phyloP scores from a whole-genome alignment of 35 echinoderm and acorn worm genomes.

The Lytechinus variegatus region DNA sequence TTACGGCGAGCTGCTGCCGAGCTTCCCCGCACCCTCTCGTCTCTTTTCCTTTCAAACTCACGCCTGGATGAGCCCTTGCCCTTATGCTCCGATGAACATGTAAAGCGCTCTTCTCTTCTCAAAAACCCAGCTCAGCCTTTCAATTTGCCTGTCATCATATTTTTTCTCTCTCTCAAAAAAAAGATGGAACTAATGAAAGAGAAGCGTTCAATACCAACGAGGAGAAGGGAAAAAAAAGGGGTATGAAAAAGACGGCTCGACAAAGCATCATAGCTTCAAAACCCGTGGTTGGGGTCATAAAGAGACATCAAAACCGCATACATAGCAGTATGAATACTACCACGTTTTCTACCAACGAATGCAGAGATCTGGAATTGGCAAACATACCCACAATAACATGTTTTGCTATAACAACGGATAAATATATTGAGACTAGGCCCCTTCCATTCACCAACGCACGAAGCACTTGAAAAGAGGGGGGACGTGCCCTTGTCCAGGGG shows the following conservation, averaged over 20 bases:
- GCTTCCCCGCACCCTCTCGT: not conserved
- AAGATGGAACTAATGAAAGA: not conserved
- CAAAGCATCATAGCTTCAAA: not conserved
- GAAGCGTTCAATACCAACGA: not conserved
- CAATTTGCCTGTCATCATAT: slow-evolving; percentile 51
- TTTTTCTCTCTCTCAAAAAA: not conserved
- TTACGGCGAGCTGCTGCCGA: not conserved
- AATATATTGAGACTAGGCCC: not conserved
- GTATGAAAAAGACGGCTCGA: not conserved
- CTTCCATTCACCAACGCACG: not conserved
- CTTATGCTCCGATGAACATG: slow-evolving; percentile 41
- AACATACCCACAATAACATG: not conserved
- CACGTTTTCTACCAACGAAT: not conserved
- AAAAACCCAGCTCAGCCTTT: slow-evolving; percentile 39
- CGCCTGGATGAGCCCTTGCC: not conserved
- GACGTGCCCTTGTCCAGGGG: not conserved
- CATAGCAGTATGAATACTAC: not conserved
- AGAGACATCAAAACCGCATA: not conserved
- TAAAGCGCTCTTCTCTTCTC: slow-evolving; percentile 35
- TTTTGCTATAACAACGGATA: not conserved
- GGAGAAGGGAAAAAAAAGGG: not conserved
- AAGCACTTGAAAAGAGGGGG: not conserved
- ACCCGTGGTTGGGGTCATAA: not conserved
- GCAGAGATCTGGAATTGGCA: not conserved
- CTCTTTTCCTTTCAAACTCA: slow-evolving; percentile 14